These are phyloP conservation scores for Lepilemur septentrionalis DNA, from an alignment of 2,797 vertebrate species.

Conservation along the genomic window DNA sequence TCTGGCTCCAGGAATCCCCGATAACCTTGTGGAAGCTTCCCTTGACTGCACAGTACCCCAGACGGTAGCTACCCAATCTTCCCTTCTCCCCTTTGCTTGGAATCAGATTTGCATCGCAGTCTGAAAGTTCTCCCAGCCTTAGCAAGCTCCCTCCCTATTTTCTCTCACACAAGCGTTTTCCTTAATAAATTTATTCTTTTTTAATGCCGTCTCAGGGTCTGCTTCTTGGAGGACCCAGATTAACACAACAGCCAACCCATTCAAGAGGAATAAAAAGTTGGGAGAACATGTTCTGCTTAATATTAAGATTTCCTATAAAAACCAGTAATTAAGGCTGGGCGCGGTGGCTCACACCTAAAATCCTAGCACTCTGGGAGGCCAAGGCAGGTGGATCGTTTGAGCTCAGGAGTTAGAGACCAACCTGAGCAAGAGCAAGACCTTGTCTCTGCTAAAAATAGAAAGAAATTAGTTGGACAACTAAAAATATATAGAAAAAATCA, in stretches of 20 bases:
- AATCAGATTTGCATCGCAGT: background rate
- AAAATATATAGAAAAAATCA: too few relatives aligned
- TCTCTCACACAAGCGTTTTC: background rate
- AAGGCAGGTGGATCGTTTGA: too few relatives aligned
- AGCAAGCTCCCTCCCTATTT: background rate
- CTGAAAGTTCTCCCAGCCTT: background rate
- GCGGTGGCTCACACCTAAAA: too few relatives aligned
- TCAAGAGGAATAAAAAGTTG: background rate
- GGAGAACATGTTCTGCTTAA: background rate
- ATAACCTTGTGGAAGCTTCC: background rate
- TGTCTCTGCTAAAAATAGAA: too few relatives aligned
- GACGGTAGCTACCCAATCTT: background rate
- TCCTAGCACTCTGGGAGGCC: too few relatives aligned
- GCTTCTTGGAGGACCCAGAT: background rate
- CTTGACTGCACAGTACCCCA: background rate
- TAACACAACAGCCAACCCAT: background rate
- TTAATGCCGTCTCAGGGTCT: background rate
- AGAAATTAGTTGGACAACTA: too few relatives aligned
- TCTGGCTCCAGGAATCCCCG: background rate
- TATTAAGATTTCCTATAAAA: background rate
- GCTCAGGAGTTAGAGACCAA: too few relatives aligned
- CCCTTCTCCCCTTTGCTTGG: background rate
- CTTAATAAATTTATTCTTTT: background rate
- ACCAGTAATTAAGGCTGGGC: background rate
- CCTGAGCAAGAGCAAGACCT: too few relatives aligned